These are phyloP conservation scores for Periophthalmus magnuspinnatus DNA, from an alignment of 2,797 vertebrate genomes.

Conservation along the genomic window DNA sequence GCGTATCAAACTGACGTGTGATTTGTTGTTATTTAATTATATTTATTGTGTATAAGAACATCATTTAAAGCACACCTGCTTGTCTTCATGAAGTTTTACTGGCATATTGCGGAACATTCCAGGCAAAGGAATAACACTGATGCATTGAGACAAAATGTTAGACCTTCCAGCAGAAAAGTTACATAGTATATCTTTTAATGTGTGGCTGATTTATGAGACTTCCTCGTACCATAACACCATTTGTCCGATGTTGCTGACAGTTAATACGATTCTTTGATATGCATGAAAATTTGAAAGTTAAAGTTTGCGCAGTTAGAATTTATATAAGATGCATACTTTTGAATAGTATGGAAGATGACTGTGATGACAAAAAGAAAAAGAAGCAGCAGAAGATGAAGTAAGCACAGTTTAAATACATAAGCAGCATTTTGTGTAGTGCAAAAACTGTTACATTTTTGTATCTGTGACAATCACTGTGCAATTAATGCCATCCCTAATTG, in stretches of 20 bases:
- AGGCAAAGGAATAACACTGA: too few species aligned
- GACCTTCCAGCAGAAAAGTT: too few species aligned
- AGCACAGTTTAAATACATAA: not conserved
- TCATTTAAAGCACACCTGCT: not conserved
- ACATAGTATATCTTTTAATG: not conserved
- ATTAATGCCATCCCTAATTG: conserved; percentile 27
- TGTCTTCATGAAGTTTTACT: too few species aligned
- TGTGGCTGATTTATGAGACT: not conserved
- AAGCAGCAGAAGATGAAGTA: too few species aligned
- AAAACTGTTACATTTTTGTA: conserved; percentile 24
- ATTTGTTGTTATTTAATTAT: not conserved
- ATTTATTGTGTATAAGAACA: not conserved
- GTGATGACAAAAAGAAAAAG: not conserved
- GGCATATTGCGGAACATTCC: too few species aligned
- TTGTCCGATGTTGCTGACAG: not conserved
- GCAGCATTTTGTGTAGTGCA: conserved; percentile 24
- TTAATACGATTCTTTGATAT: not conserved
- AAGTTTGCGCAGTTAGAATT: not conserved
- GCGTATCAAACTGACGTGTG: not conserved
- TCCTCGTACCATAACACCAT: not conserved
- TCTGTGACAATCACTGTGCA: conserved; percentile 19
- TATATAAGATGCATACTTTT: not conserved
- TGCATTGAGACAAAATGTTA: too few species aligned
- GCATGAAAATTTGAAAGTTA: not conserved
- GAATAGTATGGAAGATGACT: not conserved